Percentiles rank a stretch among this genome's conserved stretches.
Evolutionary conservation across 2,888 invertebrate genomes (phyloP).

Genomic region (Rapana venosa): DNA sequence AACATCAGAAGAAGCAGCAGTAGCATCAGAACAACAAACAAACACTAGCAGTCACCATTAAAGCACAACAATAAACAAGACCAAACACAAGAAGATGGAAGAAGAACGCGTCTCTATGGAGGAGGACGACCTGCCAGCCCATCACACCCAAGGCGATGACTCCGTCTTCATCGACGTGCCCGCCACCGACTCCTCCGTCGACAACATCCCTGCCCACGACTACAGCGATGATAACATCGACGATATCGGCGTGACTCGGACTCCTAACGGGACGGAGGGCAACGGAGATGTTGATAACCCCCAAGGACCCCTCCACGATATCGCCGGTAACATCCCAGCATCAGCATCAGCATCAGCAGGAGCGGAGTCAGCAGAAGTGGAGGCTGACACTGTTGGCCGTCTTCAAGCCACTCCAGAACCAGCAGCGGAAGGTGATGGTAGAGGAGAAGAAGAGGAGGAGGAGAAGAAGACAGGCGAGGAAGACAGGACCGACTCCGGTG

Average conservation of each 20-base stretch:
- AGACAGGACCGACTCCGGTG: not conserved
- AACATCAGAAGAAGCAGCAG: not conserved
- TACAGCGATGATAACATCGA: constrained; percentile 27
- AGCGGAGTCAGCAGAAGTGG: not conserved
- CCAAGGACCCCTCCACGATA: not conserved
- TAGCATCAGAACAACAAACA: not conserved
- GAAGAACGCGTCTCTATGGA: not conserved
- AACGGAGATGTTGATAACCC: not conserved
- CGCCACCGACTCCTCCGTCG: constrained; percentile 30
- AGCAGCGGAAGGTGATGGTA: not conserved
- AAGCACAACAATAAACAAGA: not conserved
- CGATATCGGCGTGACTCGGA: not conserved
- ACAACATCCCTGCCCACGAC: constrained; percentile 23
- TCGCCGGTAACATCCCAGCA: not conserved
- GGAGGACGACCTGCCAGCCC: not conserved
- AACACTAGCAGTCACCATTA: not conserved
- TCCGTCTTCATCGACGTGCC: constrained; percentile 14
- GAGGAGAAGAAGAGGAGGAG: not conserved
- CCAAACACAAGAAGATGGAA: not conserved
- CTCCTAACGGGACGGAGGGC: not conserved
- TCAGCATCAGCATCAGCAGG: not conserved
- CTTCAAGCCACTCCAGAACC: not conserved
- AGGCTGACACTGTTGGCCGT: not conserved
- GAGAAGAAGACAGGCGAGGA: too few relatives aligned
- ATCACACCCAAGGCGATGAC: not conserved